A percentile compares a stretch with the other conserved stretches of the same genome.
phyloP scores from a whole-genome alignment of 2,113 vertebrate genomes.

The Chrysemys picta region DNA sequence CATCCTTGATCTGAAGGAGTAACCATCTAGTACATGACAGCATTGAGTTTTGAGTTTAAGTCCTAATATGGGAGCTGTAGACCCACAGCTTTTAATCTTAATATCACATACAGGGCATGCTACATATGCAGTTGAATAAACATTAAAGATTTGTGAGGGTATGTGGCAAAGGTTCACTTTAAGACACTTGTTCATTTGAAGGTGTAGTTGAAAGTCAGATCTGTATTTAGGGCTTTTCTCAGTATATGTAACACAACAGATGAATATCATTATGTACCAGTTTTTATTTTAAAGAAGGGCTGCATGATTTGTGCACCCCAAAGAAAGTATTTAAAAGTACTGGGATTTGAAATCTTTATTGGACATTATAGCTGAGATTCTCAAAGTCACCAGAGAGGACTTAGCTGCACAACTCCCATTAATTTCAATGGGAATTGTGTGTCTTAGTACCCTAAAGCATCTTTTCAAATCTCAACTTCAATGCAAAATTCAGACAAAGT shows the following conservation, averaged over 20 bases:
- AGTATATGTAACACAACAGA: too few species aligned
- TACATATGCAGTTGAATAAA: background rate
- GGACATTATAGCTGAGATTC: fast-evolving
- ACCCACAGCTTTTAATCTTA: background rate
- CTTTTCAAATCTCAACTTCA: background rate
- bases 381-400: fast-evolving
- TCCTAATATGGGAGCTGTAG: background rate
- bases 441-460: fast-evolving
- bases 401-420: background rate
- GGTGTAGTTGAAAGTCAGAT: background rate
- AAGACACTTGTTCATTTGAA: background rate
- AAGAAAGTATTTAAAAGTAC: background rate
- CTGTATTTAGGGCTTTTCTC: background rate
- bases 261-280: too few species aligned
- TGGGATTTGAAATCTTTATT: background rate
- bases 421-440: background rate
- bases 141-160: background rate
- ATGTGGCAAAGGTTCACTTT: background rate
- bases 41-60: background rate
- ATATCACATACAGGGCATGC: fast-evolving
- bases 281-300: background rate
- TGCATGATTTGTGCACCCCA: background rate
- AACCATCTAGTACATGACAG: background rate
- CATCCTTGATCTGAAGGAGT: background rate
- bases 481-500: fast-evolving